Conservation (phyloP, 1,140 invertebrate genomes). For the Frieseomelitta varia region DNA sequence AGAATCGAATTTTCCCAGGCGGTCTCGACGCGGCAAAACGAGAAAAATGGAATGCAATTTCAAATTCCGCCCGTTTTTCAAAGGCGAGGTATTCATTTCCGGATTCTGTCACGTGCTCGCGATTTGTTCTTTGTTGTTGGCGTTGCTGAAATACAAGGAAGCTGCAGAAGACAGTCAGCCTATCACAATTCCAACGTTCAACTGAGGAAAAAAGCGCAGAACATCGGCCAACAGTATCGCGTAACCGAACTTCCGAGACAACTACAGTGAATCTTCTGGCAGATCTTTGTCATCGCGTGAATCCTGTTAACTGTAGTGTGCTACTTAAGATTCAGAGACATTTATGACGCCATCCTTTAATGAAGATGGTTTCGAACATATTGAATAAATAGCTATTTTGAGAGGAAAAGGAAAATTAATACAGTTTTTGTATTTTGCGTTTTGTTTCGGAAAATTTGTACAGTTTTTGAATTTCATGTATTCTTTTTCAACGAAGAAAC, state of each 20-base stretch:
- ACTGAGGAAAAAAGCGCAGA: neutral
- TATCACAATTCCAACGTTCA: neutral
- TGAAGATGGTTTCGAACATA: neutral
- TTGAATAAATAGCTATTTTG: too few relatives aligned
- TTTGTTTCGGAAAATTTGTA: too few relatives aligned
- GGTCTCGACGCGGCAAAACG: neutral
- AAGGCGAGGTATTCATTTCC: neutral
- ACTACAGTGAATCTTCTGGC: neutral
- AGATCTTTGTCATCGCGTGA: neutral
- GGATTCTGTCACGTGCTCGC: neutral
- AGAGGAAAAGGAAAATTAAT: neutral
- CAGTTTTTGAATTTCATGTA: too few relatives aligned
- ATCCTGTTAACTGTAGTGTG: too few relatives aligned
- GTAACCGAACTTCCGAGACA: neutral
- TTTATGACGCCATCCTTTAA: neutral
- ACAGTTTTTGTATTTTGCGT: too few relatives aligned
- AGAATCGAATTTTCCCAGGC: neutral
- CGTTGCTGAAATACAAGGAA: too few relatives aligned
- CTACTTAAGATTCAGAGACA: conserved; percentile 20
- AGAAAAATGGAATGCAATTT: neutral
- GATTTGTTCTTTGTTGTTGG: neutral
- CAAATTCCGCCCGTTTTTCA: neutral
- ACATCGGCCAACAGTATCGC: neutral
- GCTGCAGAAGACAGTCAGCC: neutral
- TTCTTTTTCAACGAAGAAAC: too few relatives aligned